Evolutionary conservation across 2,113 vertebrate species (phyloP), one percentile per base, ranked within the genome.

Genomic region (Lepisosteus osseus): DNA sequence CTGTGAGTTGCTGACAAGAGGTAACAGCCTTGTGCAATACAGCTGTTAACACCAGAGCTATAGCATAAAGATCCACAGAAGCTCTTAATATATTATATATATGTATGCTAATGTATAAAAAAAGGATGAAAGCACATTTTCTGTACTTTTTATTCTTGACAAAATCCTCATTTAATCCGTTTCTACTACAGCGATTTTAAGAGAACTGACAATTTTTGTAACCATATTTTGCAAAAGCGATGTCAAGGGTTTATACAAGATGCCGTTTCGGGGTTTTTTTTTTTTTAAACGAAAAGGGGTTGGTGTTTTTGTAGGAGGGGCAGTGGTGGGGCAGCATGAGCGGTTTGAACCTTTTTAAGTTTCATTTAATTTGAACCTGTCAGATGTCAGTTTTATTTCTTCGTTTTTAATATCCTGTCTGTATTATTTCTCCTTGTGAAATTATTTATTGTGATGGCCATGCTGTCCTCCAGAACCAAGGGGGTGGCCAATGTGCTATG

Each of bases 381-480:
- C 6, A 44, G 86, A 80, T 70, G 70, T 72, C 61, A 55, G 69
- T 69, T 74, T 65, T 84, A 84, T 86, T 84, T 90, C 85, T 85
- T 83, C 78, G 82, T 84, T 84, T 89, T 85, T 78, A 80, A 78
- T 89, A 84, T 85, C 85, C 82, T 87, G 85, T 91, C 84, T 90
- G 84, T 88, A 88, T 89, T 90, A 78, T 88, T 87, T 86, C 83
- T 83, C 86, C 81, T 87, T 87, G 62, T 59, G 78, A 87, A 90
- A 86, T 88, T 92, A 92, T 92, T 92, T 92, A 92, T 91, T 92
- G 90, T 89, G 86, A 72, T 76, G 79, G 83, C 88, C 80, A 54
- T 83, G 69, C 11, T 79, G 76, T 85, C 79, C 4, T 78, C 71
- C 86, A 86, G 79, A 68, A 78, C 70, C 72, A 69, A 76, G 78